phyloP scores from a whole-genome alignment of 2,113 vertebrate species.

The Corythaeola cristata region DNA sequence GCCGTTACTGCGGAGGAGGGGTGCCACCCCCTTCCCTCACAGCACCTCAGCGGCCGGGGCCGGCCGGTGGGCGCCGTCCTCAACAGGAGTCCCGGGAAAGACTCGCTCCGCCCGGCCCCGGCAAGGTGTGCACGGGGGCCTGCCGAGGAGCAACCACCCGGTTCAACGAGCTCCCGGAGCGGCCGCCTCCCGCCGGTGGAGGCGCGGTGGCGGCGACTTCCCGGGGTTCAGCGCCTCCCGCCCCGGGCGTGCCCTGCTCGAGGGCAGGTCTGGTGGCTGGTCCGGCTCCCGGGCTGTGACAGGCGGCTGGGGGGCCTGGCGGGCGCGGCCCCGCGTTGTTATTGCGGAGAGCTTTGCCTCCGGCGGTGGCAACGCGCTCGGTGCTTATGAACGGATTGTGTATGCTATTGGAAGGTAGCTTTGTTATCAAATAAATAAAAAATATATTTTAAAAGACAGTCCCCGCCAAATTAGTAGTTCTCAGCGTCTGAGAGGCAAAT shows the following conservation, averaged over 20 bases:
- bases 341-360: background rate
- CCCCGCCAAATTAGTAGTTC: background rate
- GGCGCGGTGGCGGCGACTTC: background rate
- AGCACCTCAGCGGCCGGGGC: accelerated
- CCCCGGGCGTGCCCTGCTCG: no score
- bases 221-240: no score
- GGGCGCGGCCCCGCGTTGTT: accelerated
- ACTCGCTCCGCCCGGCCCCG: no score
- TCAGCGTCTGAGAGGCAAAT: background rate
- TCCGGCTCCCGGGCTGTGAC: no score
- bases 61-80: no score
- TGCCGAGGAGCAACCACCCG: no score
- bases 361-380: accelerated
- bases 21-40: accelerated
- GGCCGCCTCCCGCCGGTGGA: no score
- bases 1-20: accelerated
- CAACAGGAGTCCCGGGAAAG: background rate
- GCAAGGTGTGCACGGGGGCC: no score
- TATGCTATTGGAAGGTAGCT: accelerated
- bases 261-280: no score
- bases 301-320: background rate
- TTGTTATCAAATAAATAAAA: background rate
- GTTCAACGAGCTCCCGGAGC: background rate
- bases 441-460: accelerated
- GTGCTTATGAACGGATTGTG: no score